A percentile compares a stretch with the other conserved stretches of the same genome.
Conservation (phyloP, 2,113 vertebrate genomes). For the Halichoerus grypus region DNA sequence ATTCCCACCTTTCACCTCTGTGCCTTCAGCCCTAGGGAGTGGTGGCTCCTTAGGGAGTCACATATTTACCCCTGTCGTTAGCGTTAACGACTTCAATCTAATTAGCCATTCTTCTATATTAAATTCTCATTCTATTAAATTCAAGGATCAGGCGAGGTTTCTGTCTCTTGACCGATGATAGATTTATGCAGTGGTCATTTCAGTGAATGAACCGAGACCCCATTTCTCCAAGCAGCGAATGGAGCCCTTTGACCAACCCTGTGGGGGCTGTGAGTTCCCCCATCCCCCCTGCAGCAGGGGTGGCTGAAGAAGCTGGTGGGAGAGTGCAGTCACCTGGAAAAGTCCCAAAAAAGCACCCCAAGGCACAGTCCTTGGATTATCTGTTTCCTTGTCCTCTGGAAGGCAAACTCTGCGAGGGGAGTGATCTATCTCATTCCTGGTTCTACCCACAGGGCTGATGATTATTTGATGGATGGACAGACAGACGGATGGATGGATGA, state of each 20-base stretch:
- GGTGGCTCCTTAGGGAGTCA: background rate
- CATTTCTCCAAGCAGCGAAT: background rate
- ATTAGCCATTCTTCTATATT: background rate
- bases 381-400: background rate
- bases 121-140: background rate
- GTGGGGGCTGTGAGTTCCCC: background rate
- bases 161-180: background rate
- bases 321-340: background rate
- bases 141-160: background rate
- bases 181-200: background rate
- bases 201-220: background rate
- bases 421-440: background rate
- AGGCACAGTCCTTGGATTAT: background rate
- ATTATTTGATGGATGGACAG: background rate
- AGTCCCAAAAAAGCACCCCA: background rate
- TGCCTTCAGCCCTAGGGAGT: background rate
- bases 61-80: background rate
- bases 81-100: background rate
- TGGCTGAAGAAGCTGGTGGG: background rate
- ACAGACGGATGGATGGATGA: background rate
- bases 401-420: background rate
- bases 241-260: too few relatives aligned
- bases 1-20: background rate
- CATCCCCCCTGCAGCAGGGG: fast-evolving
- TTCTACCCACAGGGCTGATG: background rate